These are phyloP conservation scores for Chydorus sphaericus DNA, from an alignment of 2,888 invertebrate species.

Conservation along the genomic window DNA sequence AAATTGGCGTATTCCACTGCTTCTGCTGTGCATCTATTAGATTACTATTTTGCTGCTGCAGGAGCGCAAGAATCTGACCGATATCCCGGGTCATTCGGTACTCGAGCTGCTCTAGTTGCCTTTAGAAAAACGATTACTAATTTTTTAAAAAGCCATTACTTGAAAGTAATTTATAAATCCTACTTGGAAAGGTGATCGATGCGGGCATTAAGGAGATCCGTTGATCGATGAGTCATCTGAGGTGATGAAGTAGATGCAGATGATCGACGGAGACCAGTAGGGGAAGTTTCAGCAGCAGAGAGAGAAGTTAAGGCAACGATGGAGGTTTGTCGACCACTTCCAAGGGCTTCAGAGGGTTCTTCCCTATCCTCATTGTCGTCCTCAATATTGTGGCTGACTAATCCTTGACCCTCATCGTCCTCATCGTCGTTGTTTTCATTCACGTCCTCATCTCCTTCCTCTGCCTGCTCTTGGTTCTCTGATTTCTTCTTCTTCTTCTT, in stretches of 20 bases:
- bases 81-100: constrained; percentile 57
- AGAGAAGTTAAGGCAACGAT: background rate
- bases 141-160: background rate
- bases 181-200: constrained; percentile 53
- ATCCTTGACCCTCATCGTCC: constrained; percentile 20
- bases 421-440: constrained; percentile 23
- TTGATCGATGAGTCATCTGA: background rate
- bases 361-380: background rate
- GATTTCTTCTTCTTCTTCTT: no score
- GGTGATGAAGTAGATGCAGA: background rate
- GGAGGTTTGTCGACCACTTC: no score
- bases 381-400: background rate
- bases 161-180: background rate
- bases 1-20: background rate
- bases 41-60: constrained; percentile 36
- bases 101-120: constrained; percentile 49
- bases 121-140: constrained; percentile 20
- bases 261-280: no score
- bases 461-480: no score
- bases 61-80: constrained; percentile 49
- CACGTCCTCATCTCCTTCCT: constrained; percentile 14
- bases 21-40: background rate
- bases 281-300: background rate
- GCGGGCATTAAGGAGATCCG: constrained; percentile 40
- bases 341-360: no score